phyloP scores from a whole-genome alignment of 2,888 invertebrate species.

The Eristalis intricaria region DNA sequence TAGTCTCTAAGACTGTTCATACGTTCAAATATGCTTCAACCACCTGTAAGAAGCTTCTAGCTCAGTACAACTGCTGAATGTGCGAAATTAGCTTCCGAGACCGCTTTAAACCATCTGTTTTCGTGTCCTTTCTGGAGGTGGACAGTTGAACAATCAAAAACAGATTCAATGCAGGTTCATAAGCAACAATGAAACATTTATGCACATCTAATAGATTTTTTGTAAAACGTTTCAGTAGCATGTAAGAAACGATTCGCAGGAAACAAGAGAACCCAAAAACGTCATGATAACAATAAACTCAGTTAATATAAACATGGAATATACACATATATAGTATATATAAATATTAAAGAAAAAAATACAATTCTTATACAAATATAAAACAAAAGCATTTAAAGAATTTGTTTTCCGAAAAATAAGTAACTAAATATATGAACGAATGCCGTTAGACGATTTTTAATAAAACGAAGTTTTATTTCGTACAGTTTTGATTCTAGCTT shows the following conservation, averaged over 20 bases:
- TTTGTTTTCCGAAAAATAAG: conserved; percentile 25
- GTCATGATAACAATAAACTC: conserved; percentile 21
- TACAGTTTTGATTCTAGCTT: not conserved
- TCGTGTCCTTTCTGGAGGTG: not conserved
- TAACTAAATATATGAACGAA: conserved; percentile 47
- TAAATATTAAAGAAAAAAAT: not conserved
- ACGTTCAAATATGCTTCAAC: not conserved
- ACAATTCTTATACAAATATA: conserved; percentile 24
- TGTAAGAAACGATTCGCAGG: conserved; percentile 5
- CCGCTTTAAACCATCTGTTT: not conserved
- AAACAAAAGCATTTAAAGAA: conserved; percentile 33
- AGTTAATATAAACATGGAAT: conserved; percentile 21
- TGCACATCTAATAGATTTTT: not conserved
- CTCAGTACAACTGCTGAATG: not conserved
- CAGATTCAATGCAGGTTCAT: not conserved
- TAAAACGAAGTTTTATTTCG: conserved; percentile 34
- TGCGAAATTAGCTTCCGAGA: not conserved
- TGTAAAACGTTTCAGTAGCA: conserved; percentile 6
- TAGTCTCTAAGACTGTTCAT: not conserved
- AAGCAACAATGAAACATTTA: not conserved
- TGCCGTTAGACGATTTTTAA: conserved; percentile 45
- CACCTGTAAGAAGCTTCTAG: not conserved
- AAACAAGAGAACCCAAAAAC: conserved; percentile 6
- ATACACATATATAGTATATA: not conserved
- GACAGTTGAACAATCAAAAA: not conserved